phyloP scores from a whole-genome alignment of 2,888 invertebrate genomes.

The Lithophane socia region DNA sequence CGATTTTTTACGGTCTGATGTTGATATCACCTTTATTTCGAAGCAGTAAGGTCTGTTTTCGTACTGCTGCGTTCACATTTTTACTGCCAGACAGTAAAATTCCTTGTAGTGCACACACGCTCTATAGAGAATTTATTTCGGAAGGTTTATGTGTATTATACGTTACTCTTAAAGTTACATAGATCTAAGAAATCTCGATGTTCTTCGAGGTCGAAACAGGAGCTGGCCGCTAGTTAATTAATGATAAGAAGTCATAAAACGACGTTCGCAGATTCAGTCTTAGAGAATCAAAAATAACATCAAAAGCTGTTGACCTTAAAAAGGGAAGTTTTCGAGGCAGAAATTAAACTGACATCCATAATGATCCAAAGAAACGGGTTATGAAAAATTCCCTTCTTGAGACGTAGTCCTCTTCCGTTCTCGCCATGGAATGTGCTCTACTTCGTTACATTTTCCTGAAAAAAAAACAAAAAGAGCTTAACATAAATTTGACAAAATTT shows the following conservation, averaged over 20 bases:
- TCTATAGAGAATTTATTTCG: too few relatives aligned
- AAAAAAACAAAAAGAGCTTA: constrained; percentile 11
- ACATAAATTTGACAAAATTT: neutral
- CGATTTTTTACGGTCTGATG: too few relatives aligned
- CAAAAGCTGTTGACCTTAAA: constrained; percentile 61
- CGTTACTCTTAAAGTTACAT: too few relatives aligned
- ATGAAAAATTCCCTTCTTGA: constrained; percentile 64
- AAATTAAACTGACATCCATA: constrained; percentile 60
- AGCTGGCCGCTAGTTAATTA: constrained; percentile 8
- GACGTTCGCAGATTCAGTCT: constrained; percentile 30
- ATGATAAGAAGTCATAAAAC: constrained; percentile 28
- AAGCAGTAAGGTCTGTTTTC: too few relatives aligned
- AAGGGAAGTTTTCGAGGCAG: constrained; percentile 43
- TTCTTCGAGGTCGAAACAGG: too few relatives aligned
- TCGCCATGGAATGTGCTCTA: constrained; percentile 49
- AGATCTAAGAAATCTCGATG: too few relatives aligned
- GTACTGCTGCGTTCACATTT: too few relatives aligned
- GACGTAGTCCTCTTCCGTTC: constrained; percentile 6
- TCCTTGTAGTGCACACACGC: too few relatives aligned
- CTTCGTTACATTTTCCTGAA: constrained; percentile 25
- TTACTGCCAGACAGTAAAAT: too few relatives aligned
- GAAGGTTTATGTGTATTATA: too few relatives aligned
- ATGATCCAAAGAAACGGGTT: constrained; percentile 61
- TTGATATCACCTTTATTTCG: too few relatives aligned
- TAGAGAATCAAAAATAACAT: constrained; percentile 47